Evolutionary conservation across 2,888 invertebrate genomes (phyloP).

Genomic region (Automeris io): DNA sequence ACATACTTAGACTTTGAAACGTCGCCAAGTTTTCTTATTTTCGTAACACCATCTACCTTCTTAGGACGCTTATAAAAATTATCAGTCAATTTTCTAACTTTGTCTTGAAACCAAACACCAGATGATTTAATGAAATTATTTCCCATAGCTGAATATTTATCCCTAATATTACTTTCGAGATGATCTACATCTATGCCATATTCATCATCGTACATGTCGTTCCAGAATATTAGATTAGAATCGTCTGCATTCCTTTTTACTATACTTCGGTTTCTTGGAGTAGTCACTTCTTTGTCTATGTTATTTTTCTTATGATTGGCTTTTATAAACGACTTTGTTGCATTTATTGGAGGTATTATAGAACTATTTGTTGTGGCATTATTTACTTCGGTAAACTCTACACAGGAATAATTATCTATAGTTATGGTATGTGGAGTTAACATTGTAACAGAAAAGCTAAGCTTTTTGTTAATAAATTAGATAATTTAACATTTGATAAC

Average conservation of each 20-base stretch:
- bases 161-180: constrained; percentile 29
- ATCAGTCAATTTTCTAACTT: constrained; percentile 35
- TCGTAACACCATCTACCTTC: constrained; percentile 1
- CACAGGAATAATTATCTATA: neutral
- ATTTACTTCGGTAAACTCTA: too few species aligned
- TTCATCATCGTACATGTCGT: constrained; percentile 60
- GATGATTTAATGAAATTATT: constrained; percentile 36
- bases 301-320: constrained; percentile 5
- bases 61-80: constrained; percentile 19
- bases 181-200: constrained; percentile 44
- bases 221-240: constrained; percentile 51
- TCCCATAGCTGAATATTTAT: constrained; percentile 26
- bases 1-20: neutral
- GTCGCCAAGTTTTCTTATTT: neutral
- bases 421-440: too few species aligned
- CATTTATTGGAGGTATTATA: neutral
- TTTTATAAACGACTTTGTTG: constrained; percentile 2
- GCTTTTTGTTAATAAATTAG: too few species aligned
- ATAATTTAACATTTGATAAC: too few species aligned
- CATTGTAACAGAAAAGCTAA: too few species aligned
- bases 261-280: constrained; percentile 23
- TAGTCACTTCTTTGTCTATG: neutral
- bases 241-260: constrained; percentile 45
- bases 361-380: too few species aligned
- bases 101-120: constrained; percentile 45